Evolutionary conservation across 2,797 vertebrate species (phyloP).

Genomic region (Falco biarmicus): DNA sequence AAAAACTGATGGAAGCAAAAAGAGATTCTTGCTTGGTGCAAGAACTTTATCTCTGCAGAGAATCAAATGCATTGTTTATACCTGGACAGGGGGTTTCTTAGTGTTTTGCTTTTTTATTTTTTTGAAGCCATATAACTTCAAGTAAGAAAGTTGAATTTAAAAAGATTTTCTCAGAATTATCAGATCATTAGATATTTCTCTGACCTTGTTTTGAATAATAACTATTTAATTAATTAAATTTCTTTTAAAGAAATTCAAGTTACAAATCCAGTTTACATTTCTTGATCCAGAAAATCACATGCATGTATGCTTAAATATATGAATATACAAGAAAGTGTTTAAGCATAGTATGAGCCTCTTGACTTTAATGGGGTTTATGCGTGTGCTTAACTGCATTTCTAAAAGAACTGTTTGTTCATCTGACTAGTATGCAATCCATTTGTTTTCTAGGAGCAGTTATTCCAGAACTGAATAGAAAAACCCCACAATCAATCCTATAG

Average conservation of each 20-base stretch:
- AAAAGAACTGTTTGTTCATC: neutral
- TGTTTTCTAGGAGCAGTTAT: neutral
- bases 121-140: neutral
- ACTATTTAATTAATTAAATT: neutral
- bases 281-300: neutral
- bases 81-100: neutral
- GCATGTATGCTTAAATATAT: neutral
- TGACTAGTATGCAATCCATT: neutral
- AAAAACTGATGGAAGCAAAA: neutral
- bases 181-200: neutral
- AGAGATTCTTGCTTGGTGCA: neutral
- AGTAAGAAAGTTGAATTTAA: neutral
- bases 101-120: neutral
- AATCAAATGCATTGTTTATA: neutral
- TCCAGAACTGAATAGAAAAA: neutral
- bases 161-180: neutral
- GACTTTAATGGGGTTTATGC: neutral
- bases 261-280: neutral
- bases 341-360: neutral
- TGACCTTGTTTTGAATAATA: neutral
- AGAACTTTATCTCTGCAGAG: neutral
- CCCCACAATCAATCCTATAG: neutral
- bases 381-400: neutral
- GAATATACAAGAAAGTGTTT: neutral
- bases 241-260: neutral